These are phyloP conservation scores for Natator depressus DNA, from an alignment of 2,113 vertebrate species.

Conservation along the genomic window DNA sequence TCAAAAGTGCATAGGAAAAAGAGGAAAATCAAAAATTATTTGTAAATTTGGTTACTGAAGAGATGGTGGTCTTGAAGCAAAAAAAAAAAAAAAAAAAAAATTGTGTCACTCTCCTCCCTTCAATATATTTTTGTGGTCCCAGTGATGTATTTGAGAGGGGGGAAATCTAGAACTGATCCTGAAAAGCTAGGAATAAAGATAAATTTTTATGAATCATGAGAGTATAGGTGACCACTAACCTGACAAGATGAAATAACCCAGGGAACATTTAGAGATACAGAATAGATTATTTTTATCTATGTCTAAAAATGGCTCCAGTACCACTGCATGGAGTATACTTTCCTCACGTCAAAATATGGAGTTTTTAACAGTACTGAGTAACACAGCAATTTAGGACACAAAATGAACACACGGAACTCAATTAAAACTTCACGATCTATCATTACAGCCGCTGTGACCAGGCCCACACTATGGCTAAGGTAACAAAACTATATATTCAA, in stretches of 20 bases:
- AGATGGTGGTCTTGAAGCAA: background rate
- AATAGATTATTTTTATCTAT: background rate
- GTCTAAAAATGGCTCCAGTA: background rate
- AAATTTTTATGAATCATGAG: background rate
- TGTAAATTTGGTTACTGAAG: background rate
- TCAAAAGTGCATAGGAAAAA: background rate
- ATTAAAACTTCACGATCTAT: background rate
- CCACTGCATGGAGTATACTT: background rate
- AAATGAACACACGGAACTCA: background rate
- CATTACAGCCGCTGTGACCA: background rate
- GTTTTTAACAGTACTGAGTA: background rate
- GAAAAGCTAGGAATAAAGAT: background rate
- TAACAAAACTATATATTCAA: background rate
- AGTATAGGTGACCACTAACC: background rate
- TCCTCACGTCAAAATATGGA: too few species aligned
- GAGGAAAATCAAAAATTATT: background rate
- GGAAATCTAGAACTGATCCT: background rate
- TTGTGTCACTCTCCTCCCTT: too few species aligned
- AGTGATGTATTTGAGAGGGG: background rate
- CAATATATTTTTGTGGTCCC: background rate
- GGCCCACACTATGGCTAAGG: background rate
- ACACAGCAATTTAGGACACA: background rate
- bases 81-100: too few species aligned
- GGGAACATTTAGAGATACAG: background rate
- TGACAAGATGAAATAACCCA: fast-evolving